These are phyloP conservation scores for Mycetomoellerius zeteki DNA, from an alignment of 1,140 invertebrate species.

Conservation along the genomic window DNA sequence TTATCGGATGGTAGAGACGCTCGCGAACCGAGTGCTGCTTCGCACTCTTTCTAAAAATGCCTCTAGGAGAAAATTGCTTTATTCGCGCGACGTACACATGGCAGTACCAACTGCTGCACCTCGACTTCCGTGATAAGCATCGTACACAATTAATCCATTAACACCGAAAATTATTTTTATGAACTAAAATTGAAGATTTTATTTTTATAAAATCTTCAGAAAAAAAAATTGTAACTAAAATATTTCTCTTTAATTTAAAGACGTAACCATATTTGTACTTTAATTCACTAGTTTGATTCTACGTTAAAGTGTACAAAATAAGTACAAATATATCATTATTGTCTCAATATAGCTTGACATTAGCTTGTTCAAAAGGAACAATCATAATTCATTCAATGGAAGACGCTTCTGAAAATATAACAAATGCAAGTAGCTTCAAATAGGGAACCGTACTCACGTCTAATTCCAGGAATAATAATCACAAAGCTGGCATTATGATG, in stretches of 20 bases:
- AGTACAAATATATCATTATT: conserved; percentile 3
- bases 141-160: conserved; percentile 51
- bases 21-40: conserved; percentile 66
- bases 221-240: neutral
- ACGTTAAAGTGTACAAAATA: neutral
- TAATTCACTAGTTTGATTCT: neutral
- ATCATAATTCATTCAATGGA: conserved; percentile 5
- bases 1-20: conserved; percentile 82
- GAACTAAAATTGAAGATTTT: neutral
- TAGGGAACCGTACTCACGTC: conserved; percentile 47
- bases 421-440: conserved; percentile 8
- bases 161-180: conserved; percentile 18
- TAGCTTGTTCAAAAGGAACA: neutral
- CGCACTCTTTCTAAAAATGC: conserved; percentile 46
- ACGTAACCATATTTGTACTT: neutral
- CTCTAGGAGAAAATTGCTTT: conserved; percentile 63
- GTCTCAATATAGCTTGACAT: neutral
- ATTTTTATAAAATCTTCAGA: neutral
- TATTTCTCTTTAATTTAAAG: neutral
- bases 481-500: conserved; percentile 47
- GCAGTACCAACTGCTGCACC: conserved; percentile 55
- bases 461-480: conserved; percentile 71
- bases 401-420: conserved; percentile 6
- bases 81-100: conserved; percentile 51
- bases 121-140: conserved; percentile 44